These are phyloP conservation scores for Nephila pilipes DNA, from an alignment of 1,140 invertebrate species.

Conservation along the genomic window DNA sequence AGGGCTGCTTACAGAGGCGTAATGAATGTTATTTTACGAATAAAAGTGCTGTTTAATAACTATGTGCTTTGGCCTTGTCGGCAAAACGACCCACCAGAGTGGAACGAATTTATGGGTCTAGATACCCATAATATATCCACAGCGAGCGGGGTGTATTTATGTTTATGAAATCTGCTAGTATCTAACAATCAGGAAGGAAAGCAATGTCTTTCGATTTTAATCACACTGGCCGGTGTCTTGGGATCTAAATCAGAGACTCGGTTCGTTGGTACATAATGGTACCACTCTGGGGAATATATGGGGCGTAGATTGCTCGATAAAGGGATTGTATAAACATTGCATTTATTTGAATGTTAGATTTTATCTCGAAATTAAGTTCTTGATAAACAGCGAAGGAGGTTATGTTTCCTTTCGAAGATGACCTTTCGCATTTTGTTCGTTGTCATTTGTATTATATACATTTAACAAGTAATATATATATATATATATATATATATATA, in stretches of 20 bases:
- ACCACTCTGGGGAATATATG: neutral
- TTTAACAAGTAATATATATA: no score
- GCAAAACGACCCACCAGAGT: conserved; percentile 21
- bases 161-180: conserved; percentile 19
- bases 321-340: neutral
- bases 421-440: no score
- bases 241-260: neutral
- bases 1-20: conserved; percentile 1
- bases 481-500: no score
- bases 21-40: conserved; percentile 61
- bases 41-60: conserved; percentile 61
- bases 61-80: conserved; percentile 33
- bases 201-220: conserved; percentile 25
- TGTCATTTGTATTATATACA: no score
- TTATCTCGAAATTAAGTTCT: no score
- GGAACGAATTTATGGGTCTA: conserved; percentile 30
- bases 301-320: neutral
- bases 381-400: no score
- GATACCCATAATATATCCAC: neutral
- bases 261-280: neutral
- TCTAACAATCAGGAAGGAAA: neutral
- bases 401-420: no score
- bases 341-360: no score
- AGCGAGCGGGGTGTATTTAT: neutral
- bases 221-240: neutral